Evolutionary conservation across 2,888 invertebrate species (phyloP).

Genomic region (Melinaea marsaeus): DNA sequence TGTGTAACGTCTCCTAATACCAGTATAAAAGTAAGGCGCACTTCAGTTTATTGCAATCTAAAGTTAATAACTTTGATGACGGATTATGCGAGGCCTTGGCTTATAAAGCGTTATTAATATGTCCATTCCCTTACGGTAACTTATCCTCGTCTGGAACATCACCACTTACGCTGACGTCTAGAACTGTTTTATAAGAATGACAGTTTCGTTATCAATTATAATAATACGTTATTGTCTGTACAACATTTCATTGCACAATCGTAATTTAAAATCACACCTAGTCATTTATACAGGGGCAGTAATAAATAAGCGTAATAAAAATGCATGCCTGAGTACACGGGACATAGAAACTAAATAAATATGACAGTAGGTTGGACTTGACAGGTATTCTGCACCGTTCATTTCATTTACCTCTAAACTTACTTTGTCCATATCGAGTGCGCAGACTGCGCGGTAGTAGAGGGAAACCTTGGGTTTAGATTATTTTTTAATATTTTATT

Average conservation of each 20-base stretch:
- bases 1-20: slow-evolving; percentile 64
- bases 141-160: slow-evolving; percentile 18
- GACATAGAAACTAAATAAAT: slow-evolving; percentile 21
- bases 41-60: slow-evolving; percentile 73
- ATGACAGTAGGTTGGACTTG: slow-evolving; percentile 20
- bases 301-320: background rate
- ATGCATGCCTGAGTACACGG: slow-evolving; percentile 13
- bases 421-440: slow-evolving; percentile 30
- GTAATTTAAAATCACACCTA: too few relatives aligned
- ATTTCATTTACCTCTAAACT: slow-evolving; percentile 32
- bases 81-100: slow-evolving; percentile 40
- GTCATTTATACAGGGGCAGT: background rate
- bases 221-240: too few relatives aligned
- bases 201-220: too few relatives aligned
- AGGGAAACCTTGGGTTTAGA: background rate
- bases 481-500: too few relatives aligned
- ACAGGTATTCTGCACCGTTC: slow-evolving; percentile 31
- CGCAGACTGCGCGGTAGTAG: slow-evolving; percentile 17
- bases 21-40: slow-evolving; percentile 68
- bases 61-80: slow-evolving; percentile 65
- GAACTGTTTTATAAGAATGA: slow-evolving; percentile 11
- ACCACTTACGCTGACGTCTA: slow-evolving; percentile 20
- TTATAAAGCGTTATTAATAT: slow-evolving; percentile 38
- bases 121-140: slow-evolving; percentile 29
- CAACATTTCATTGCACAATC: too few relatives aligned